Evolutionary conservation across 2,888 invertebrate species (phyloP).

Genomic region (Dryococelus australis): DNA sequence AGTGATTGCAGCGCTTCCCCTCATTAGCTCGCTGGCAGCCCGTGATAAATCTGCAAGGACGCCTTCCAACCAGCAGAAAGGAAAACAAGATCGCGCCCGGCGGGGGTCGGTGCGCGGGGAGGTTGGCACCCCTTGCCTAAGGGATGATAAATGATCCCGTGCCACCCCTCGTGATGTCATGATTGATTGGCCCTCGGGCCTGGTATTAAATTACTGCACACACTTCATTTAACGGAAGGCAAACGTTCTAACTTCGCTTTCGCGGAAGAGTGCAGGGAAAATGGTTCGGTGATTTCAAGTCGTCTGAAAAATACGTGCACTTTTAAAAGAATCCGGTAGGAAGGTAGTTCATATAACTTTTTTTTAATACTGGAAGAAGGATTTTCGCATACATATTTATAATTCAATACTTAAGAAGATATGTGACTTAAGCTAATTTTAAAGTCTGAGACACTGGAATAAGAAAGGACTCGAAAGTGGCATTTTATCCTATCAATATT

Average conservation of each 20-base stretch:
- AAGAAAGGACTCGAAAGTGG: too few species aligned
- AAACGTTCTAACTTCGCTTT: not conserved
- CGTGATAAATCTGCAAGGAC: not conserved
- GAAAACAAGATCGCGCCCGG: not conserved
- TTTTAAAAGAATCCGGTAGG: too few species aligned
- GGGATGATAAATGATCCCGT: not conserved
- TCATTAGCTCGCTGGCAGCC: not conserved
- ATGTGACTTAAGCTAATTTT: too few species aligned
- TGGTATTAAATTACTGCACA: slow-evolving; percentile 3
- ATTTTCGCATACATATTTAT: too few species aligned
- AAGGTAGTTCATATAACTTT: too few species aligned
- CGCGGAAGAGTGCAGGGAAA: not conserved
- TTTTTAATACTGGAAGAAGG: too few species aligned
- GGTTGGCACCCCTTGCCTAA: not conserved
- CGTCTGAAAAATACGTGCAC: not conserved
- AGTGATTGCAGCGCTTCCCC: too few species aligned
- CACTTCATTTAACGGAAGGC: not conserved
- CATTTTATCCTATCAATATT: too few species aligned
- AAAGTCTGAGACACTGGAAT: too few species aligned
- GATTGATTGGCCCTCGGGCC: not conserved
- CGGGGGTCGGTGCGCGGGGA: not conserved
- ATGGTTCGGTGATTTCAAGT: not conserved
- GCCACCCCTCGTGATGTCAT: not conserved
- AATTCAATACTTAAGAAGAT: too few species aligned
- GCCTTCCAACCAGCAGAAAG: not conserved